Evolutionary conservation across 2,113 vertebrate species (phyloP), one percentile per base, ranked within the genome.

Genomic region (Sus scrofa): DNA sequence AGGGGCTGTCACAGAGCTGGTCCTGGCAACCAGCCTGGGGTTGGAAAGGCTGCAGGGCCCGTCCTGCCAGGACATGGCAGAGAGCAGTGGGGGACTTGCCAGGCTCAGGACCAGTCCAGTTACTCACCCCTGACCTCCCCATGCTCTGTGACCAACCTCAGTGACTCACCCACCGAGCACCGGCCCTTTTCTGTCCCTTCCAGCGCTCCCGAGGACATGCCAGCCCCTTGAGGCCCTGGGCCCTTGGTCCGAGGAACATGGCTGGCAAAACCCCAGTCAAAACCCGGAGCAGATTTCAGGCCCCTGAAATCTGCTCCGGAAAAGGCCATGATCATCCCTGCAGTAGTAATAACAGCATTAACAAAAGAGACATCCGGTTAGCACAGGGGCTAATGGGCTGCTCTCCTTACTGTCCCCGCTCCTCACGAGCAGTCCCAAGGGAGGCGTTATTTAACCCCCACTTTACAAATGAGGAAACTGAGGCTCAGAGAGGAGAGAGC

Each of bases 91-190:
- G 9, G 34, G 34, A 27, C 24, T 26, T 54, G 19, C 6, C 3
- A 0, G 1, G 50, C 30, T 75, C 30, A 32, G 54, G 26, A 26
- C 3, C 37, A 34, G 58, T 9, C 3, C 0, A 0, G 3, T 5
- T 3, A 15, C 15, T 30, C 2, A 3, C 10, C 32, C 37, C 37
- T 60, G 34, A 0, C 2, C 39, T 16, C 39, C 58, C 20, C 2
- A 0, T 30, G 39, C 50, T 4, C n/a, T 22, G 3, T 0, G 1
- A 27, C 32, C 27, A 0, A 1, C 54, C 20, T 60, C 78, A 26
- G 37, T 0, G n/a, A 9, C 4, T 4, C 18, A 3, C 37, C 3
- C 4, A 4, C 27, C 8, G 15, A 30, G 4, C 12, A 14, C 9
- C 1, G 20, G 1, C 44, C 11, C 2, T 15, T 0, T 13, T 32